Base-by-base conservation (phyloP, 2,888 invertebrate genomes). In the Geophilus truncorum region DNA sequence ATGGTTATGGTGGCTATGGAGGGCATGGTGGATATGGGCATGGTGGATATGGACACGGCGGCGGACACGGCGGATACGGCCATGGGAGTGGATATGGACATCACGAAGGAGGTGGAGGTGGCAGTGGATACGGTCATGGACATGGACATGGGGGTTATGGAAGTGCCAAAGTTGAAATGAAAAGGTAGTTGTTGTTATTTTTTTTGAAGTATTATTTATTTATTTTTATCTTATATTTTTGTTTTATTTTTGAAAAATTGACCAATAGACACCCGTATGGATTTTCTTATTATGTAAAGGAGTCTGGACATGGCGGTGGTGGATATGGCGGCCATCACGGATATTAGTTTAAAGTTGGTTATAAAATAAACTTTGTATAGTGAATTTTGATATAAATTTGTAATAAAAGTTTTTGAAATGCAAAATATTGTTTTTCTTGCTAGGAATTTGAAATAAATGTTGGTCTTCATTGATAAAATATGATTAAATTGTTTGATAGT, bases 141-240 rank as follows among this genome's bases (percentile, higher is more conserved):
- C 25, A 78, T 12, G 80, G 81, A 25, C 45, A 77, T 32, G 80
- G 80, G 3, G 80, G 80, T 18, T 62, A 80, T 30, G 80, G 81
- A 18, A 62, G 75, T 78, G 81, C 78, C 62, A 78, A 81, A 45
- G 81, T 81, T 15, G 57, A 62, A 78, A 78, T 78, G 81, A 78
- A 79, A 40, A 78, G 40, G 78, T 78, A 36, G 3, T 15, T 18
- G 6, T 18, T 1, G 32, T 2, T 15, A 21, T 30, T n/a, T 34
- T n/a, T 3, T 12, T 77, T 77, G 21, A 9, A 15, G 21, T 10
- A 25, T 32, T 25, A 77, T 6, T 32, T 30, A 77, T 5, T n/a
- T 36, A 25, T 77, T 12, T 77, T 77, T 21, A 32, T 12, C 21
- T 32, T 77, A n/a, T n/a, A n/a, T n/a, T n/a, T n/a, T n/a, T n/a